A percentile compares a stretch with the other conserved stretches of the same genome.
Evolutionary conservation across 1,140 invertebrate species (phyloP).

Genomic region (Palaemon carinicauda): DNA sequence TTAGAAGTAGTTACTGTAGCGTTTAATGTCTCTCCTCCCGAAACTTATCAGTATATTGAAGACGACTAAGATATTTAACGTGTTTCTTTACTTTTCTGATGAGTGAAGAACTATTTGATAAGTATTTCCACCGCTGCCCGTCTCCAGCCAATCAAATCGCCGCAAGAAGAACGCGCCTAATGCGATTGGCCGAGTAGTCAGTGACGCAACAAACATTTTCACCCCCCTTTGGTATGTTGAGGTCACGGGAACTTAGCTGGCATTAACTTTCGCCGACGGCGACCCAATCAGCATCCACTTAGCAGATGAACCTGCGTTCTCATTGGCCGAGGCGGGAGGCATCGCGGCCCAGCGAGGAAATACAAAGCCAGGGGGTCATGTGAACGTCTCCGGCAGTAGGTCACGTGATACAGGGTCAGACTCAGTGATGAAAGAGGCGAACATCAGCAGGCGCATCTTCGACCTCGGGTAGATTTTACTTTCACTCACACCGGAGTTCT

Average conservation of each 20-base stretch:
- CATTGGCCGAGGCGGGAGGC: background rate
- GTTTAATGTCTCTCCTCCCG: too few species aligned
- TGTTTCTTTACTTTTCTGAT: too few species aligned
- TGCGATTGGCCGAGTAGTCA: too few species aligned
- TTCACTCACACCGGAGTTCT: background rate
- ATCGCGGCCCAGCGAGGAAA: background rate
- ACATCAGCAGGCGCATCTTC: background rate
- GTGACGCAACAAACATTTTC: background rate
- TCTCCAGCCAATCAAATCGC: too few species aligned
- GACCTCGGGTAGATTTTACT: slow-evolving; percentile 1
- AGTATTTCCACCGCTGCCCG: too few species aligned
- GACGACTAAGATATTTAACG: too few species aligned
- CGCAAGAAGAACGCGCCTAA: too few species aligned
- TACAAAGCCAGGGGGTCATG: background rate
- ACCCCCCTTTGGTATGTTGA: background rate
- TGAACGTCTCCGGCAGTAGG: slow-evolving; percentile 1
- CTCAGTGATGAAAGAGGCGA: background rate
- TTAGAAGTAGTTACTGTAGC: too few species aligned
- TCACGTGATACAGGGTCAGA: background rate
- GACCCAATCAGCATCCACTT: background rate
- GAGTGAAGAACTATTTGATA: too few species aligned
- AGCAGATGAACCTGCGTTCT: background rate
- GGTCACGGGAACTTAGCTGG: background rate
- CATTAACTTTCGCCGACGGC: background rate
- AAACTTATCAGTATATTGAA: too few species aligned